Conservation (phyloP, 2,797 vertebrate genomes). For the Harpagifer antarcticus region DNA sequence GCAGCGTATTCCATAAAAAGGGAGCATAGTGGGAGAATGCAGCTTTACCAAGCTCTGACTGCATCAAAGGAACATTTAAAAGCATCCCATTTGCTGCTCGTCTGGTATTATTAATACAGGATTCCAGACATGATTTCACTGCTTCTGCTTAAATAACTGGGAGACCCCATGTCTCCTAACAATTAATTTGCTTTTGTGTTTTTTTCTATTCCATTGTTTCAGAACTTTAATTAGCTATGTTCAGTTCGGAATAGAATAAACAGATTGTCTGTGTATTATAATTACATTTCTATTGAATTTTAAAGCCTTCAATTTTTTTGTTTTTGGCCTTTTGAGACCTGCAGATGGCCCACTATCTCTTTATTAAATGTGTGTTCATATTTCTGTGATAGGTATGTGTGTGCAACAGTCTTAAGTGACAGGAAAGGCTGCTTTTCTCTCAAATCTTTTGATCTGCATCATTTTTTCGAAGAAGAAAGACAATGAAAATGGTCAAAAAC, state of each 20-base stretch:
- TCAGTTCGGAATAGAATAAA: conserved; percentile 54
- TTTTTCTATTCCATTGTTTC: conserved; percentile 50
- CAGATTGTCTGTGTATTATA: conserved; percentile 54
- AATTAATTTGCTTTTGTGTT: conserved; percentile 34
- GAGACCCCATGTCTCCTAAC: conserved; percentile 39
- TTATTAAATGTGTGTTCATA: neutral
- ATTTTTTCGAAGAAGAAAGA: too few species aligned
- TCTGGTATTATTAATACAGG: conserved; percentile 34
- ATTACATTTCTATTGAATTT: conserved; percentile 54
- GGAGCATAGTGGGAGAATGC: too few species aligned
- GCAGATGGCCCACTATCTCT: neutral
- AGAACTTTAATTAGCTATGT: conserved; percentile 62
- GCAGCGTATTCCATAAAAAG: too few species aligned
- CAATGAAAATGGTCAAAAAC: neutral
- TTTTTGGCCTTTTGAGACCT: conserved; percentile 33
- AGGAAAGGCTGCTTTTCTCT: conserved; percentile 7
- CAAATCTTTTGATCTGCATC: neutral
- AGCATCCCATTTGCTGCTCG: too few species aligned
- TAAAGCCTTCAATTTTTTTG: conserved; percentile 29
- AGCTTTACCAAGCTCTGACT: too few species aligned
- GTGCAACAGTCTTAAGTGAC: neutral
- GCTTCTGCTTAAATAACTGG: conserved; percentile 34
- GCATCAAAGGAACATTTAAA: too few species aligned
- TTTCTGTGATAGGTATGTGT: neutral
- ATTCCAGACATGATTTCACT: conserved; percentile 44